These are phyloP conservation scores for Dasyprocta punctata DNA, from an alignment of 2,113 vertebrate species.

Conservation along the genomic window DNA sequence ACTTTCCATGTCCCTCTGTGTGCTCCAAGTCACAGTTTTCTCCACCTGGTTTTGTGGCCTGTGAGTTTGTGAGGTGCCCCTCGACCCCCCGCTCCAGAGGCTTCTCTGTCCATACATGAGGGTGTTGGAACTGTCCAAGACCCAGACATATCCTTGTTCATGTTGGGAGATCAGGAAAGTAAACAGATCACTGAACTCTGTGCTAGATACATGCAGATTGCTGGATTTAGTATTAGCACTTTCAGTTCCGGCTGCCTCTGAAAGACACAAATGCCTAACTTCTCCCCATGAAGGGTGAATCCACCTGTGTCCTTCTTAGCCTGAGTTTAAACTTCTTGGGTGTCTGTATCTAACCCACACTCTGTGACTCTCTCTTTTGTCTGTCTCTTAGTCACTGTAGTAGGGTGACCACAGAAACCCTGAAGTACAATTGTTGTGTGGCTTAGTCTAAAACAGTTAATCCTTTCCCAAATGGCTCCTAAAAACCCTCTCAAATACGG, in stretches of 20 bases:
- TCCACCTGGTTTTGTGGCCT: background rate
- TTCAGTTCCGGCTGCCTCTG: background rate
- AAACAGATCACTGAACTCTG: background rate
- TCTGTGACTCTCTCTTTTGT: background rate
- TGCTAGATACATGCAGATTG: background rate
- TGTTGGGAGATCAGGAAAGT: background rate
- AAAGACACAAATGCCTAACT: background rate
- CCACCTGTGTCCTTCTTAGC: background rate
- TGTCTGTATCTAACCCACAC: background rate
- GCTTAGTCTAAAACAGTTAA: background rate
- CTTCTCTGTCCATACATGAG: background rate
- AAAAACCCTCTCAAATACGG: background rate
- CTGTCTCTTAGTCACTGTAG: background rate
- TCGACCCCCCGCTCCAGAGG: no score
- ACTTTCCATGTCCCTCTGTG: background rate
- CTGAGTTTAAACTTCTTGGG: background rate
- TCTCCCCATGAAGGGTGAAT: background rate
- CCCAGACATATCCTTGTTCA: background rate
- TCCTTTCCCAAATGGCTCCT: background rate
- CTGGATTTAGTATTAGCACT: background rate
- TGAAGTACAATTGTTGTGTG: background rate
- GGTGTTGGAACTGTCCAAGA: background rate
- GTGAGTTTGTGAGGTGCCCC: background rate
- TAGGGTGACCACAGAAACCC: background rate
- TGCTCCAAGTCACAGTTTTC: background rate